Evolutionary conservation across 2,888 invertebrate species (phyloP).

Genomic region (Sinelater perroti): DNA sequence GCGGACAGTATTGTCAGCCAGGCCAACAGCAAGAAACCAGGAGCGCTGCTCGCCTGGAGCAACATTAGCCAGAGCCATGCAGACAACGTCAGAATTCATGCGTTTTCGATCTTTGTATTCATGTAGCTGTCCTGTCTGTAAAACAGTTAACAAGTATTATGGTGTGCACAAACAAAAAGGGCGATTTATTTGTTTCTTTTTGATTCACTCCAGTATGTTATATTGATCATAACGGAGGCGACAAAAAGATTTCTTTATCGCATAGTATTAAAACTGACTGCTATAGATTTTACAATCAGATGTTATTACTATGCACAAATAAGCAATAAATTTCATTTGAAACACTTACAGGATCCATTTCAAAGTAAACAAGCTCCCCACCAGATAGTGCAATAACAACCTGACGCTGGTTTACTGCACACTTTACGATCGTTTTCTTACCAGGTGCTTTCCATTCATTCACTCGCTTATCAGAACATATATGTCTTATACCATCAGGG

Average conservation of each 20-base stretch:
- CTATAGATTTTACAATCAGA: constrained; percentile 30
- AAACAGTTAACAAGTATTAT: too few species aligned
- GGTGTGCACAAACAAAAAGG: not conserved
- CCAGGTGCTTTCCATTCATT: constrained; percentile 99
- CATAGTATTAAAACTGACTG: constrained; percentile 48
- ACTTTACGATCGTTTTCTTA: constrained; percentile 95
- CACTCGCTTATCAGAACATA: constrained; percentile 96
- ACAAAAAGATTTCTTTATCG: constrained; percentile 56
- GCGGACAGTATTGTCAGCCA: constrained; percentile 95
- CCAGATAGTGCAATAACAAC: constrained; percentile 98
- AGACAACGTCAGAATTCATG: constrained; percentile 96
- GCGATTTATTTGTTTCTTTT: constrained; percentile 47
- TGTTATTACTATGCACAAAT: constrained; percentile 37
- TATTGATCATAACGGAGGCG: constrained; percentile 55
- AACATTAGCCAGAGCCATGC: constrained; percentile 97
- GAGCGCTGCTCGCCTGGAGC: constrained; percentile 94
- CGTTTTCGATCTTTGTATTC: constrained; percentile 98
- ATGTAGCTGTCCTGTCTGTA: constrained; percentile 94
- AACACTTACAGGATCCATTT: constrained; percentile 95
- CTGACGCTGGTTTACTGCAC: constrained; percentile 98
- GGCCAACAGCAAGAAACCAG: constrained; percentile 94
- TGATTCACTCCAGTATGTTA: constrained; percentile 60
- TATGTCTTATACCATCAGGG: constrained; percentile 98
- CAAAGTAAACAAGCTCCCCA: constrained; percentile 98
- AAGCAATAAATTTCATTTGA: not conserved